These are phyloP conservation scores for Empidonax alnorum DNA, from an alignment of 2,113 vertebrate species.

Conservation along the genomic window DNA sequence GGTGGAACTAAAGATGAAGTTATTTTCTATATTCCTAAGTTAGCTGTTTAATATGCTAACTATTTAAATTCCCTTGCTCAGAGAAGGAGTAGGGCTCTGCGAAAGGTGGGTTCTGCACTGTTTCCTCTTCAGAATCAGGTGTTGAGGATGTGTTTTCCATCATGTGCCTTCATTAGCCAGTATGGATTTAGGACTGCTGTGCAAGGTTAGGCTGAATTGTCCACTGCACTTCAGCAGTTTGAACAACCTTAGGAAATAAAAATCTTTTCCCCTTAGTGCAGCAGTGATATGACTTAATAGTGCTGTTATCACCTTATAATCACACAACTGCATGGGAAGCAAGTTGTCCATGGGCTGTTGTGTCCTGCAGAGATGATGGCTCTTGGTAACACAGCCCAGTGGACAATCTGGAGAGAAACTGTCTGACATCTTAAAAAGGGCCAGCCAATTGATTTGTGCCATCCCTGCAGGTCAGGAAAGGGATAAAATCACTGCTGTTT, in stretches of 20 bases:
- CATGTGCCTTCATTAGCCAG: constrained; percentile 47
- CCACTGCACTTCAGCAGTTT: constrained; percentile 31
- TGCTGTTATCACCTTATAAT: constrained; percentile 53
- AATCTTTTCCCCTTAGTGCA: constrained; percentile 38
- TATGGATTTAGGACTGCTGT: constrained; percentile 63
- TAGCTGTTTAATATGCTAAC: neutral
- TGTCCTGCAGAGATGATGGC: constrained; percentile 60
- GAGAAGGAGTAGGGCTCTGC: neutral
- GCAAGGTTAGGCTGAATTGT: constrained; percentile 54
- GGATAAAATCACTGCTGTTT: neutral
- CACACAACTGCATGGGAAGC: constrained; percentile 37
- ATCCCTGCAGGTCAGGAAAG: neutral
- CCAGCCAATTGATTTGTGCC: constrained; percentile 19
- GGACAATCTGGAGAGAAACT: constrained; percentile 14
- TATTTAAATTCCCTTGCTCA: neutral
- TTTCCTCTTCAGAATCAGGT: neutral
- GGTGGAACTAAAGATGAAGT: neutral
- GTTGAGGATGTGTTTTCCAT: neutral
- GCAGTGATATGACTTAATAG: constrained; percentile 22
- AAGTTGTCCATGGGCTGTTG: constrained; percentile 25
- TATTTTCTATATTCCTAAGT: neutral
- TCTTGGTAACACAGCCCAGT: neutral
- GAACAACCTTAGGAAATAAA: constrained; percentile 36
- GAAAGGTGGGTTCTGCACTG: neutral
- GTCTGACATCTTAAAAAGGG: neutral